These are phyloP conservation scores for Teleogryllus oceanicus DNA, from an alignment of 2,888 invertebrate species.

Conservation along the genomic window DNA sequence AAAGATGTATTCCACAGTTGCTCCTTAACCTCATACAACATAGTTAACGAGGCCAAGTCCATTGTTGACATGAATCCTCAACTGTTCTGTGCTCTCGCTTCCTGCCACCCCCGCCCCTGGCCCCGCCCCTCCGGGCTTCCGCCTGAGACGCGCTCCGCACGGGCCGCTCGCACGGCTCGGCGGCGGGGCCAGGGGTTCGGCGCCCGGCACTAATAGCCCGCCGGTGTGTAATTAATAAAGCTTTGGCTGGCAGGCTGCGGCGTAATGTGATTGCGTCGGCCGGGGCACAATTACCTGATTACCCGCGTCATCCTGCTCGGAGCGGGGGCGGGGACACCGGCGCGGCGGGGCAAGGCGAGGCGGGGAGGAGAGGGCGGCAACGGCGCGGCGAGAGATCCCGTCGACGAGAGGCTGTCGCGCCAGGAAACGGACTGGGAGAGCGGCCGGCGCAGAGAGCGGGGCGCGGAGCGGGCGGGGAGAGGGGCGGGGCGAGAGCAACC, in stretches of 20 bases:
- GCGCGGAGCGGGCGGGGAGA: not conserved
- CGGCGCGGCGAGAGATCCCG: no score
- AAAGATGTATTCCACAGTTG: no score
- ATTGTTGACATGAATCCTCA: no score
- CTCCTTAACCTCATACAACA: no score
- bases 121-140: no score
- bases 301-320: constrained; percentile 23
- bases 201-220: constrained; percentile 18
- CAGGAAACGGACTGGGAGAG: not conserved
- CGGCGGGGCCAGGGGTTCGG: not conserved
- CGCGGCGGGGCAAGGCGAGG: not conserved
- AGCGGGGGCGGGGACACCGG: not conserved
- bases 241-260: not conserved
- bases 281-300: constrained; percentile 29
- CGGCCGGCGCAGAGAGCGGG: not conserved
- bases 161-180: not conserved
- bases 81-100: no score
- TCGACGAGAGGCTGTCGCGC: no score
- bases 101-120: no score
- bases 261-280: constrained; percentile 18
- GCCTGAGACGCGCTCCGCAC: no score
- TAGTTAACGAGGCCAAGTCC: no score
- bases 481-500: not conserved
- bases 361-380: not conserved
- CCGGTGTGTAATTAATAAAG: constrained; percentile 6